Conservation (phyloP, 1,140 invertebrate genomes). For the Agrilus planipennis region DNA sequence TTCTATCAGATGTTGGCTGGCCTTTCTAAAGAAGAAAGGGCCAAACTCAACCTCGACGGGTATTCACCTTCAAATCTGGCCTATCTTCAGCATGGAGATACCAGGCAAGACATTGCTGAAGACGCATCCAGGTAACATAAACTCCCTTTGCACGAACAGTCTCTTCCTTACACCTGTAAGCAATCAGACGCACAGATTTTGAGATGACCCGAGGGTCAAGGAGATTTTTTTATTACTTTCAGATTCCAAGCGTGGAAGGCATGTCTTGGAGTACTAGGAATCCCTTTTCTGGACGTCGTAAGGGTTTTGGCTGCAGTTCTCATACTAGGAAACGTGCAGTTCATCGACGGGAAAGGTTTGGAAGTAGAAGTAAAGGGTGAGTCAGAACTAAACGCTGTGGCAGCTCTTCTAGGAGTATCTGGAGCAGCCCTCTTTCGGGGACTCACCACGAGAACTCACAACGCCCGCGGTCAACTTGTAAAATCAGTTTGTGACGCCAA, state of each 20-base stretch:
- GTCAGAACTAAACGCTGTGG: constrained; percentile 69
- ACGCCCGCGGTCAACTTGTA: constrained; percentile 68
- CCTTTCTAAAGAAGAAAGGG: constrained; percentile 72
- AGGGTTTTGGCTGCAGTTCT: constrained; percentile 81
- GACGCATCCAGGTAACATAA: constrained; percentile 49
- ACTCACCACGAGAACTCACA: constrained; percentile 72
- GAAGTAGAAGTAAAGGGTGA: constrained; percentile 68
- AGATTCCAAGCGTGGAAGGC: constrained; percentile 84
- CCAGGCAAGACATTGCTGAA: constrained; percentile 60
- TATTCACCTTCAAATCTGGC: constrained; percentile 67
- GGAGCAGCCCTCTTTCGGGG: constrained; percentile 65
- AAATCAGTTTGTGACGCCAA: constrained; percentile 74
- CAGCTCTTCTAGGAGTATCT: constrained; percentile 70
- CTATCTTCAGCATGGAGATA: constrained; percentile 68
- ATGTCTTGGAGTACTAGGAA: constrained; percentile 78
- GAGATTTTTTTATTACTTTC: constrained; percentile 14
- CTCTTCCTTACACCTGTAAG: too few species aligned
- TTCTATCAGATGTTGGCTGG: constrained; percentile 96
- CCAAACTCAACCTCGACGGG: constrained; percentile 72
- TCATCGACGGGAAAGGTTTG: constrained; percentile 61
- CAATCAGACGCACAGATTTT: too few species aligned
- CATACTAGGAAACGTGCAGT: constrained; percentile 82
- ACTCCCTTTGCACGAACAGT: too few species aligned
- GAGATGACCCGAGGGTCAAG: too few species aligned
- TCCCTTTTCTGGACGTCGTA: constrained; percentile 87